phyloP scores from a whole-genome alignment of 1,140 invertebrate genomes.

The Euschistus heros region DNA sequence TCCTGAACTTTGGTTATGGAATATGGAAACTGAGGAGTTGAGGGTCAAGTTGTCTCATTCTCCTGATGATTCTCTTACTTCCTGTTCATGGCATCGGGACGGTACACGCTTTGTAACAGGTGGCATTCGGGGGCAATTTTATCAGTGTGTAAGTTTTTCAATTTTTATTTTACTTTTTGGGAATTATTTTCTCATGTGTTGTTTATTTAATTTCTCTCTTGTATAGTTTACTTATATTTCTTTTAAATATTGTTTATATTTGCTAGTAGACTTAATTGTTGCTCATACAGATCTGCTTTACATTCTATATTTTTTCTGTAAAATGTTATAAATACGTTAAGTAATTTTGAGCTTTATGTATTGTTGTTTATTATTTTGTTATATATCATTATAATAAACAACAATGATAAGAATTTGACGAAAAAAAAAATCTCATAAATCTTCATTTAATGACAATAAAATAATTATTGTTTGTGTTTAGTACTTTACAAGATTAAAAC shows the following conservation, averaged over 20 bases:
- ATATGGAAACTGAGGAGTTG: slow-evolving; percentile 60
- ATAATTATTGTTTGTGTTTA: too few species aligned
- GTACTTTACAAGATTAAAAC: too few species aligned
- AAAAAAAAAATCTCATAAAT: too few species aligned
- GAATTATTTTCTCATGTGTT: not conserved
- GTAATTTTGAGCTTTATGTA: not conserved
- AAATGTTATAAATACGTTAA: not conserved
- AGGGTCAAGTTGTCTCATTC: slow-evolving; percentile 63
- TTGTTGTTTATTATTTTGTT: too few species aligned
- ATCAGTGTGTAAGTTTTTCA: slow-evolving; percentile 73
- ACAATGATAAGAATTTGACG: too few species aligned
- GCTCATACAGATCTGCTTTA: not conserved
- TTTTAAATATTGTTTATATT: not conserved
- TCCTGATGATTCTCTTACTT: slow-evolving; percentile 87
- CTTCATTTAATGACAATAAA: too few species aligned
- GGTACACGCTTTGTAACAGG: slow-evolving; percentile 86
- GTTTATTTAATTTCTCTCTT: too few species aligned
- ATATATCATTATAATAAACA: too few species aligned
- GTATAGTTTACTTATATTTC: too few species aligned
- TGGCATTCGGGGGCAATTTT: slow-evolving; percentile 92
- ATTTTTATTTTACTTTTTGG: slow-evolving; percentile 14
- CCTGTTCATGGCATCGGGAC: slow-evolving; percentile 86
- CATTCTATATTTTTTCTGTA: not conserved
- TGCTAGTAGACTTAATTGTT: not conserved
- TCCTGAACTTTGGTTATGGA: slow-evolving; percentile 94